These are phyloP conservation scores for Hydractinia echinata DNA, from an alignment of 30 jellyfish, hydroid and myxozoan species.

Conservation along the genomic window DNA sequence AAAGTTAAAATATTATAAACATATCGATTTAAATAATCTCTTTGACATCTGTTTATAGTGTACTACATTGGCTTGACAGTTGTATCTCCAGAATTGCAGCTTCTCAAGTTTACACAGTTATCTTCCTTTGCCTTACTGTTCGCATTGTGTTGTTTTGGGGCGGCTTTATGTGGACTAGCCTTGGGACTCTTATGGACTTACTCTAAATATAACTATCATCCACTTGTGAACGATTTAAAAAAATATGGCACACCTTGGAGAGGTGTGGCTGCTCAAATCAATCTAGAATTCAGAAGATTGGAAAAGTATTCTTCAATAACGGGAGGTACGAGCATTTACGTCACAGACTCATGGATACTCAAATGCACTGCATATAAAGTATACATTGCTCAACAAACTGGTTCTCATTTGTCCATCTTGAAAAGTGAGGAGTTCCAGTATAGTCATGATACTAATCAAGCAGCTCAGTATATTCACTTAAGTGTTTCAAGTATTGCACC, in stretches of 20 bases:
- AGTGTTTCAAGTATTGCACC: slow-evolving; percentile 66
- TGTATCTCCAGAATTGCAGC: slow-evolving; percentile 43
- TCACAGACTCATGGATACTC: slow-evolving; percentile 91
- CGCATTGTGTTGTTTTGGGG: slow-evolving; percentile 41
- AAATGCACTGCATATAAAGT: slow-evolving; percentile 60
- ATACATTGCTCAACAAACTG: slow-evolving; percentile 72
- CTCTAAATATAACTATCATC: slow-evolving; percentile 70
- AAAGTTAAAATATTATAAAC: no score
- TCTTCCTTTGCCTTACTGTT: slow-evolving; percentile 28
- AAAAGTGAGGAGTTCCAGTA: slow-evolving; percentile 59
- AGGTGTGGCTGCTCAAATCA: slow-evolving; percentile 83
- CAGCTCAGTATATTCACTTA: slow-evolving; percentile 57
- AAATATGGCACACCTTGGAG: slow-evolving; percentile 85
- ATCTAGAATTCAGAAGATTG: slow-evolving; percentile 73
- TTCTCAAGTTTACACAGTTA: slow-evolving; percentile 19
- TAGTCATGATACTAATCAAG: slow-evolving; percentile 65
- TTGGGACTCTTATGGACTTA: slow-evolving; percentile 54
- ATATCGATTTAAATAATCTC: neutral
- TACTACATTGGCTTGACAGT: slow-evolving; percentile 67
- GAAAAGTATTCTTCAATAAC: slow-evolving; percentile 69
- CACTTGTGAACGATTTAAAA: slow-evolving; percentile 48
- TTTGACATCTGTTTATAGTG: slow-evolving; percentile 29
- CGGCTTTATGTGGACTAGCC: slow-evolving; percentile 50
- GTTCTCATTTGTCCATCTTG: slow-evolving; percentile 64
- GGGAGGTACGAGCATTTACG: slow-evolving; percentile 79